Conservation (phyloP, 1,140 invertebrate genomes). For the Phymastichus coffea region DNA sequence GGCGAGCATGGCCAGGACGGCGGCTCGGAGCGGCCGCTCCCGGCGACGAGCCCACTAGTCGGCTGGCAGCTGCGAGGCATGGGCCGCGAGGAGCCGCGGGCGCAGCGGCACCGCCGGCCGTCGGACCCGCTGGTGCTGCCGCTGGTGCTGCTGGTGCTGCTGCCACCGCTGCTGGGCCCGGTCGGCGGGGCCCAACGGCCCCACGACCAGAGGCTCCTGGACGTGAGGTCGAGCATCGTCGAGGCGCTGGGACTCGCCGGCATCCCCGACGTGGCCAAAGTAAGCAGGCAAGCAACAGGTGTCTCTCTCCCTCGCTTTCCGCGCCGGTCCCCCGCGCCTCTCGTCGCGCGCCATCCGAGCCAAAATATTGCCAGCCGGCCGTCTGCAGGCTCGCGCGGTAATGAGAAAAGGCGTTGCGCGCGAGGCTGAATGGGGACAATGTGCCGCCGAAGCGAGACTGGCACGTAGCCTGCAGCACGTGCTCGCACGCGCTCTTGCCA, state of each 20-base stretch:
- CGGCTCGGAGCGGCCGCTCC: neutral
- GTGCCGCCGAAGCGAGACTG: too few species aligned
- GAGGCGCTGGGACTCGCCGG: conserved; percentile 51
- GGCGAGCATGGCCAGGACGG: neutral
- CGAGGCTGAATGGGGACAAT: too few species aligned
- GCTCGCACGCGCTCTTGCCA: neutral
- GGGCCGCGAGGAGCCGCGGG: neutral
- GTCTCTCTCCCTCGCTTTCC: neutral
- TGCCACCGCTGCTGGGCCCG: neutral
- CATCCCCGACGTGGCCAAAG: conserved; percentile 55
- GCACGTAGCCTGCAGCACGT: too few species aligned
- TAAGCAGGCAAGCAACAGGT: conserved; percentile 32
- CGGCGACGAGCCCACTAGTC: neutral
- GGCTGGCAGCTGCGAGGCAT: neutral
- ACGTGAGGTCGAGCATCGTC: conserved; percentile 49
- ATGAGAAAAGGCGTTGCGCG: too few species aligned
- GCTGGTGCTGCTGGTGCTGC: neutral
- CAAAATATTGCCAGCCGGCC: too few species aligned
- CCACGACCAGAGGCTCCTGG: neutral
- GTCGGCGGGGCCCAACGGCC: neutral
- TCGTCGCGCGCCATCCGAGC: too few species aligned
- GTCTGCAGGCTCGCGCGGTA: too few species aligned
- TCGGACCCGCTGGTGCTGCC: neutral
- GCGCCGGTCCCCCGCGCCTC: too few species aligned
- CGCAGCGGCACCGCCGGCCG: neutral